Conservation (phyloP, 2,888 invertebrate species). For the Teinopalpus imperialis region DNA sequence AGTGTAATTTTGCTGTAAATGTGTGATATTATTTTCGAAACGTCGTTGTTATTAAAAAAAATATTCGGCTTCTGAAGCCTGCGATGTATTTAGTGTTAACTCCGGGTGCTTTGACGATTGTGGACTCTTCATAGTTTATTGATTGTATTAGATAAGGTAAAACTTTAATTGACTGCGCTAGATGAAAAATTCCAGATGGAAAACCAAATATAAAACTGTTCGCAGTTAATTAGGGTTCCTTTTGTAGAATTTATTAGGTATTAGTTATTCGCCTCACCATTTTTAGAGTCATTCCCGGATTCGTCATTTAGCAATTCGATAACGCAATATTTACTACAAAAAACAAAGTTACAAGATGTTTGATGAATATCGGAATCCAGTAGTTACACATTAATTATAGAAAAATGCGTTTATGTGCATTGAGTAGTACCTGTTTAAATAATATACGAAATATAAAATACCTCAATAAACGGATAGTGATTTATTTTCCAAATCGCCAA, state of each 20-base stretch:
- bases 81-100: slow-evolving; percentile 77
- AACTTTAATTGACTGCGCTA: slow-evolving; percentile 50
- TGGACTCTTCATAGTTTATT: slow-evolving; percentile 76
- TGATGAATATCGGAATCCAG: slow-evolving; percentile 45
- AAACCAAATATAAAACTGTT: background rate
- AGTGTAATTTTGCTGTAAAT: slow-evolving; percentile 73
- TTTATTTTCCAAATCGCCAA: slow-evolving; percentile 42
- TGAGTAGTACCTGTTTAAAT: slow-evolving; percentile 28
- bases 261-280: slow-evolving; percentile 69
- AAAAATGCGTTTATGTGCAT: slow-evolving; percentile 26
- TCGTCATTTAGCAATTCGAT: slow-evolving; percentile 43
- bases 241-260: slow-evolving; percentile 73
- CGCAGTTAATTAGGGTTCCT: slow-evolving; percentile 57
- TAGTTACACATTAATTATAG: slow-evolving; percentile 29
- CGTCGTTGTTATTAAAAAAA: slow-evolving; percentile 61
- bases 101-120: slow-evolving; percentile 82
- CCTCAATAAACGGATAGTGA: slow-evolving; percentile 47
- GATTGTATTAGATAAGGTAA: slow-evolving; percentile 68
- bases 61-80: slow-evolving; percentile 73
- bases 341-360: slow-evolving; percentile 63
- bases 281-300: slow-evolving; percentile 54
- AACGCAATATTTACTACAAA: slow-evolving; percentile 51
- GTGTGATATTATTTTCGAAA: slow-evolving; percentile 79
- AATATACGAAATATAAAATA: slow-evolving; percentile 35
- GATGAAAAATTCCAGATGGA: background rate